phyloP scores from a whole-genome alignment of 2,888 invertebrate genomes.

The Pachymerium ferrugineum region DNA sequence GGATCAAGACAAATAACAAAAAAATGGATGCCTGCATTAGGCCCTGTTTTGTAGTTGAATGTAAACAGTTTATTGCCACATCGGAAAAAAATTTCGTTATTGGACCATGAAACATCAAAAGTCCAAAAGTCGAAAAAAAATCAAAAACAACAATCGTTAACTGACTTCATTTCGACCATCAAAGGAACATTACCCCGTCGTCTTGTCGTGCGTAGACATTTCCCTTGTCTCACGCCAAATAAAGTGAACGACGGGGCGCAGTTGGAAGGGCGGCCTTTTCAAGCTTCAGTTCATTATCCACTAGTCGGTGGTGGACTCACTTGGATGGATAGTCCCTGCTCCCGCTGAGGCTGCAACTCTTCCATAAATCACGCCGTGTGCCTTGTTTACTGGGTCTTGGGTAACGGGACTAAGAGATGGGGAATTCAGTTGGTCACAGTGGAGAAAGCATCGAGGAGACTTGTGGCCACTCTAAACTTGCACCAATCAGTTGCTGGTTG shows the following conservation, averaged over 20 bases:
- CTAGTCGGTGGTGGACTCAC: slow-evolving; percentile 4
- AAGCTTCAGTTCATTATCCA: slow-evolving; percentile 13
- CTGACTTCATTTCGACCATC: neutral
- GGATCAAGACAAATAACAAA: too few relatives aligned
- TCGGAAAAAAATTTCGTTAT: too few relatives aligned
- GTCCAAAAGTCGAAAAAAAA: too few relatives aligned
- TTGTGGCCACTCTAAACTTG: slow-evolving; percentile 8
- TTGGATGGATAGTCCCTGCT: slow-evolving; percentile 6
- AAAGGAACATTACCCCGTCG: neutral
- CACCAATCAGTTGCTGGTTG: slow-evolving; percentile 3
- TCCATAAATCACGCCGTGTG: slow-evolving; percentile 4
- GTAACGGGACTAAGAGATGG: slow-evolving; percentile 3
- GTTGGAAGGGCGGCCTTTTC: slow-evolving; percentile 2
- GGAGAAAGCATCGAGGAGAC: neutral
- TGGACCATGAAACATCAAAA: too few relatives aligned
- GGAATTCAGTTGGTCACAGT: slow-evolving; percentile 9
- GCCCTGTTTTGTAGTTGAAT: too few relatives aligned
- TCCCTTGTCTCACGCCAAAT: neutral
- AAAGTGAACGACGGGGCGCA: slow-evolving; percentile 8
- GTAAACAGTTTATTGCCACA: too few relatives aligned
- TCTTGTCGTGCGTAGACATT: neutral
- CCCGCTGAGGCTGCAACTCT: slow-evolving; percentile 8
- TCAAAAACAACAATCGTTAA: too few relatives aligned
- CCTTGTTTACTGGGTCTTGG: slow-evolving; percentile 13
- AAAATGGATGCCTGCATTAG: too few relatives aligned